phyloP scores from a whole-genome alignment of 2,888 invertebrate species.

The Apamea monoglypha region DNA sequence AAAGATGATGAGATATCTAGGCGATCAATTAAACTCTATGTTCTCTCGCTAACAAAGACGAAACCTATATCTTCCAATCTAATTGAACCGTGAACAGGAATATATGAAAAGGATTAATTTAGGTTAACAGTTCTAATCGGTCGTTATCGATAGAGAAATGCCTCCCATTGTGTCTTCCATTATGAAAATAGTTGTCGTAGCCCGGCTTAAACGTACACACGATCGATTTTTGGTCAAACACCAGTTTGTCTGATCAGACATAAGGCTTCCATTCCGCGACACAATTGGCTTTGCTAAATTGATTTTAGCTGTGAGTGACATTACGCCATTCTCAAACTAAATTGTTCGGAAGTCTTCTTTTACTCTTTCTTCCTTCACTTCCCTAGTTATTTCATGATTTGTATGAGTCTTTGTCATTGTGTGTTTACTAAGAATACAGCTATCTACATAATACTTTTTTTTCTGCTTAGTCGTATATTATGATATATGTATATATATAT shows the following conservation, averaged over 20 bases:
- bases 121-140: constrained; percentile 28
- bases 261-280: constrained; percentile 42
- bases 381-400: background rate
- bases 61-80: background rate
- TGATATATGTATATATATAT: background rate
- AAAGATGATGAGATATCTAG: background rate
- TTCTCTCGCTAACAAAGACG: background rate
- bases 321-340: background rate
- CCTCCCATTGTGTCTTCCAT: constrained; percentile 15
- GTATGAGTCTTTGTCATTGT: background rate
- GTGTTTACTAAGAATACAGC: background rate
- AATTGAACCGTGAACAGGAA: background rate
- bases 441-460: background rate
- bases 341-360: background rate
- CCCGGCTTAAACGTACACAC: background rate
- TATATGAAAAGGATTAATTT: constrained; percentile 5
- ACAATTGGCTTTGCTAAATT: constrained; percentile 35
- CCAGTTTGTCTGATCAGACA: constrained; percentile 18
- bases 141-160: constrained; percentile 18
- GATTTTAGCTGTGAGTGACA: constrained; percentile 12
- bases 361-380: background rate
- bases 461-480: background rate
- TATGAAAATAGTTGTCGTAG: constrained; percentile 12
- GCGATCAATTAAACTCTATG: background rate
- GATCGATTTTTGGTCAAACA: constrained; percentile 46